Evolutionary conservation across 2,888 invertebrate species (phyloP).

Genomic region (Drosophila melanosoma): DNA sequence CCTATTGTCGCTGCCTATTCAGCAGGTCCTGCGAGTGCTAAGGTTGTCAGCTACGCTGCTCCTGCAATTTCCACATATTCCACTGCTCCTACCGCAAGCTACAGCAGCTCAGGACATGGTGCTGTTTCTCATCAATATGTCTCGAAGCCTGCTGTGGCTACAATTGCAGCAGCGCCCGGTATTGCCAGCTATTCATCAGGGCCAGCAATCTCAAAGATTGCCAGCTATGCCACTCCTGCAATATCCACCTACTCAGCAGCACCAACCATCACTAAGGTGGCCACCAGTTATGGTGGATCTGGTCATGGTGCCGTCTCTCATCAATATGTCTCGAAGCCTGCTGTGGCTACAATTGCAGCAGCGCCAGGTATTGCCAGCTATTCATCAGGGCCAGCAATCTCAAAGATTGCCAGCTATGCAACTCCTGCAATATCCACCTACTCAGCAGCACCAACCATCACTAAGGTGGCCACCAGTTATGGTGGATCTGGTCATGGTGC

Average conservation of each 20-base stretch:
- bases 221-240: conserved; percentile 47
- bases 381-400: no score
- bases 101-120: conserved; percentile 28
- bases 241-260: conserved; percentile 27
- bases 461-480: no score
- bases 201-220: conserved; percentile 13
- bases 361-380: conserved; percentile 28
- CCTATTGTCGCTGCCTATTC: conserved; percentile 56
- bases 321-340: not conserved
- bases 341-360: conserved; percentile 33
- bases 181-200: no score
- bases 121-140: conserved; percentile 30
- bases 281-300: no score
- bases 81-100: conserved; percentile 49
- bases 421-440: conserved; percentile 34
- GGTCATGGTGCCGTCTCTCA: no score
- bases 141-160: conserved; percentile 63
- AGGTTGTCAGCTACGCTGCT: conserved; percentile 49
- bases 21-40: conserved; percentile 54
- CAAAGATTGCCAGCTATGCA: conserved; percentile 44
- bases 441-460: conserved; percentile 23
- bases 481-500: no score
- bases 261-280: conserved; percentile 2
- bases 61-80: conserved; percentile 61
- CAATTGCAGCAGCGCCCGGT: conserved; percentile 40